Conservation (phyloP, 2,113 vertebrate species). For the Myotis davidii region DNA sequence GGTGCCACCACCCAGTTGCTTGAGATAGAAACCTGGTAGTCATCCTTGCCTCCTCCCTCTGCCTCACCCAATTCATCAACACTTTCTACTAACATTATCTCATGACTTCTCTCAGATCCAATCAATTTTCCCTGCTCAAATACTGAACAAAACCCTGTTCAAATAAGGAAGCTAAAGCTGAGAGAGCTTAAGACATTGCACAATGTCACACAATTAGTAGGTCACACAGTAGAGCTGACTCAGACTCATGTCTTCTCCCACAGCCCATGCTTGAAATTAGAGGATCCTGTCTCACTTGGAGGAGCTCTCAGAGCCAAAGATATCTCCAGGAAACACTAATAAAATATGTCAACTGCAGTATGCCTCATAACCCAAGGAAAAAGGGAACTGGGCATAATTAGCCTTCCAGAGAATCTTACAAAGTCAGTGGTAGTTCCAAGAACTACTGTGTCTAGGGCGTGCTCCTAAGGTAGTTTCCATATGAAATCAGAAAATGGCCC, state of each 20-base stretch:
- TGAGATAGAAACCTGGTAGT: slow-evolving; percentile 42
- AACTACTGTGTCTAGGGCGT: neutral
- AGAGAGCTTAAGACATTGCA: slow-evolving; percentile 24
- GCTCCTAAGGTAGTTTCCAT: neutral
- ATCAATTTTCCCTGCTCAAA: slow-evolving; percentile 42
- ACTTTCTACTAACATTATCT: slow-evolving; percentile 46
- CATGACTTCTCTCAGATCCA: slow-evolving; percentile 31
- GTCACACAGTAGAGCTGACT: neutral
- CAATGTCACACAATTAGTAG: neutral
- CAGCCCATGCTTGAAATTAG: neutral
- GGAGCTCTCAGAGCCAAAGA: neutral
- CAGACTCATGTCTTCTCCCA: neutral
- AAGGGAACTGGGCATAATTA: neutral
- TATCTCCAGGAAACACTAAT: neutral
- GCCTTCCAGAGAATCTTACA: neutral
- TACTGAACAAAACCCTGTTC: slow-evolving; percentile 47
- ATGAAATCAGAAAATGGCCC: neutral
- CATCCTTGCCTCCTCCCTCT: slow-evolving; percentile 22
- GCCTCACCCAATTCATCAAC: slow-evolving; percentile 53
- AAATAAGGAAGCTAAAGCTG: slow-evolving; percentile 59
- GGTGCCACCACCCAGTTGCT: neutral
- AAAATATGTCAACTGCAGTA: neutral
- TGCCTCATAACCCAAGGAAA: neutral
- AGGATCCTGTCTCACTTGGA: neutral
- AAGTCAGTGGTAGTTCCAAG: neutral